A percentile compares a stretch with the other conserved stretches of the same genome.
phyloP scores from a whole-genome alignment of 2,797 vertebrate species.

The Sebastes dallii region DNA sequence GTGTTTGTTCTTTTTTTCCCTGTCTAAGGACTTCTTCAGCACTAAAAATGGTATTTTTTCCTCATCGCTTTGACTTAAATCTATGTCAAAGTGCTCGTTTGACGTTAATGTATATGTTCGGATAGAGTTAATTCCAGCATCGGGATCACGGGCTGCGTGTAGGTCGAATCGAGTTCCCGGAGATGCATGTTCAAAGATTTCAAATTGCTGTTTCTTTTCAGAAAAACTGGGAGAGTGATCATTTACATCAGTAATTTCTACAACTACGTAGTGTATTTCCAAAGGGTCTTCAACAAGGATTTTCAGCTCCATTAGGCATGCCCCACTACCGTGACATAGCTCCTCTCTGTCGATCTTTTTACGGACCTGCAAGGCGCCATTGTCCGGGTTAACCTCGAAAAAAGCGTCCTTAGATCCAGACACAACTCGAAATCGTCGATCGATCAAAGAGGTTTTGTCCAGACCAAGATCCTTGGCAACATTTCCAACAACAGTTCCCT shows the following conservation, averaged over 20 bases:
- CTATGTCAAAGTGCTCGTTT: slow-evolving; percentile 71
- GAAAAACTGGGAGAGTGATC: slow-evolving; percentile 76
- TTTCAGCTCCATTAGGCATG: slow-evolving; percentile 81
- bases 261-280: slow-evolving; percentile 80
- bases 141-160: slow-evolving; percentile 80
- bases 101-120: slow-evolving; percentile 63
- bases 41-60: slow-evolving; percentile 78
- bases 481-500: slow-evolving; percentile 82
- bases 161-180: slow-evolving; percentile 75
- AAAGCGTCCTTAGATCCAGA: slow-evolving; percentile 69
- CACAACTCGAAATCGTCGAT: slow-evolving; percentile 78
- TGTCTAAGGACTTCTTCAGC: slow-evolving; percentile 68
- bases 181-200: slow-evolving; percentile 63
- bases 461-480: slow-evolving; percentile 84
- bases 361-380: slow-evolving; percentile 77
- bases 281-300: slow-evolving; percentile 82
- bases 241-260: slow-evolving; percentile 84
- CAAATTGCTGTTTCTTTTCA: slow-evolving; percentile 62
- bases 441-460: slow-evolving; percentile 70
- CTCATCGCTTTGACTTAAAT: slow-evolving; percentile 74
- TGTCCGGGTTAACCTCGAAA: slow-evolving; percentile 80
- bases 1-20: slow-evolving; percentile 49
- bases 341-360: slow-evolving; percentile 82
- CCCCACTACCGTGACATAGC: slow-evolving; percentile 68
- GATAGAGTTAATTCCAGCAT: slow-evolving; percentile 78